Evolutionary conservation across 2,888 invertebrate species (phyloP).

Genomic region (Phasia obesa): DNA sequence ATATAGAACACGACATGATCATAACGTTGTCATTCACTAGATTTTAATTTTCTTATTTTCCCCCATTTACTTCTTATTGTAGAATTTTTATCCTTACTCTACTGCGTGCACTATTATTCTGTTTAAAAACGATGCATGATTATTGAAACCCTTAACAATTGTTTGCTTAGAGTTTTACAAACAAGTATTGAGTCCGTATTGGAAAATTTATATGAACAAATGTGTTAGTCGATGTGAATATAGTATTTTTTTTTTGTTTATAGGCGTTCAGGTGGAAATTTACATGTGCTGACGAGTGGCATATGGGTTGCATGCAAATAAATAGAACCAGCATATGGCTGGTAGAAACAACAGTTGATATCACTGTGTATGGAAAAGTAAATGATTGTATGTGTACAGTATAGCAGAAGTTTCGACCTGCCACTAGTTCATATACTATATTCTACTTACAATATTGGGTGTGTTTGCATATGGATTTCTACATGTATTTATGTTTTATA

Average conservation of each 20-base stretch:
- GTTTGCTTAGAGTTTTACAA: conserved; percentile 59
- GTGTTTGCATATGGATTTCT: no score
- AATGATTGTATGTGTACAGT: no score
- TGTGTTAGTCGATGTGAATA: conserved; percentile 12
- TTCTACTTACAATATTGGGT: not conserved
- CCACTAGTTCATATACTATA: not conserved
- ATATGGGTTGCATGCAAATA: conserved; percentile 65
- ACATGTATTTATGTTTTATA: no score
- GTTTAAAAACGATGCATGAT: not conserved
- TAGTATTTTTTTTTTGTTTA: conserved; percentile 40
- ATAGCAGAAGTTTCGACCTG: conserved; percentile 14
- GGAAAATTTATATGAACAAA: not conserved
- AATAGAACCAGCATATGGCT: conserved; percentile 66
- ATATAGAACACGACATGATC: not conserved
- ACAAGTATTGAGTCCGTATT: conserved; percentile 34
- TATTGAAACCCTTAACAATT: conserved; percentile 60
- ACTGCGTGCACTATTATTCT: not conserved
- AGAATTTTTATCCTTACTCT: no score
- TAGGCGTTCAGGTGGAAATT: conserved; percentile 65
- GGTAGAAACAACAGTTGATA: conserved; percentile 12
- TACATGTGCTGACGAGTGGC: conserved; percentile 59
- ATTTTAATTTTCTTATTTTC: not conserved
- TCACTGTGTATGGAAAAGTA: conserved; percentile 1
- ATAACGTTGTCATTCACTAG: not conserved
- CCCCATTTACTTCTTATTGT: not conserved